Conservation (phyloP, 2,113 vertebrate species). For the Fukomys damarensis region DNA sequence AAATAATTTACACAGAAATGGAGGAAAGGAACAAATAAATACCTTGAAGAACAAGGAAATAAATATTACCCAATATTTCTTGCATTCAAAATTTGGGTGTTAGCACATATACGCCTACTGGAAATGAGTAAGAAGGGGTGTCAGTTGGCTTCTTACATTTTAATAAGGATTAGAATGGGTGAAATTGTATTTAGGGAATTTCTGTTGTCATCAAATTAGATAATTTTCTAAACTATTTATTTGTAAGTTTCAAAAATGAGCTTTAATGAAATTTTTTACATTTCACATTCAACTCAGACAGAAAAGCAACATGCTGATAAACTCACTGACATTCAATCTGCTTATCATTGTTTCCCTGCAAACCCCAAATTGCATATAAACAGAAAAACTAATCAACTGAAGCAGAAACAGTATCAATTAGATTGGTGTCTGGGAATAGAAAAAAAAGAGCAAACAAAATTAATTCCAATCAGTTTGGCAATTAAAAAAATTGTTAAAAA, state of each 20-base stretch:
- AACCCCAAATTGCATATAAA: constrained; percentile 80
- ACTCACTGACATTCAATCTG: constrained; percentile 56
- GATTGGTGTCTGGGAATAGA: constrained; percentile 53
- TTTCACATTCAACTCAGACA: constrained; percentile 32
- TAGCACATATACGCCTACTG: no score
- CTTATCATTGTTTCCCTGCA: constrained; percentile 71
- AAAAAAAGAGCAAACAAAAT: constrained; percentile 72
- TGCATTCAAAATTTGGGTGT: not conserved
- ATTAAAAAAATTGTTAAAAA: constrained; percentile 72
- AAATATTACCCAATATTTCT: not conserved
- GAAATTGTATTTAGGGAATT: not conserved
- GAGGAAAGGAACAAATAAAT: not conserved
- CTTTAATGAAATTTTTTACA: constrained; percentile 60
- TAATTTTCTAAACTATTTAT: constrained; percentile 33
- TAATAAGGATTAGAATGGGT: not conserved
- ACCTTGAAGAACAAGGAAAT: not conserved
- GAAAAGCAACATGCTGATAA: constrained; percentile 67
- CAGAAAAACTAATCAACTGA: constrained; percentile 80
- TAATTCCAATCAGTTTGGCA: constrained; percentile 74
- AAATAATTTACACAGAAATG: not conserved
- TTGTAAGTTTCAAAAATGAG: constrained; percentile 64
- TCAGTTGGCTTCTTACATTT: not conserved
- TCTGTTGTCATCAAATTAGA: not conserved
- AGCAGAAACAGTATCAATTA: constrained; percentile 80
- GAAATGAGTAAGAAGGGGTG: not conserved